Evolutionary conservation across 2,888 invertebrate species (phyloP).

Genomic region (Psylliodes chrysocephalus): DNA sequence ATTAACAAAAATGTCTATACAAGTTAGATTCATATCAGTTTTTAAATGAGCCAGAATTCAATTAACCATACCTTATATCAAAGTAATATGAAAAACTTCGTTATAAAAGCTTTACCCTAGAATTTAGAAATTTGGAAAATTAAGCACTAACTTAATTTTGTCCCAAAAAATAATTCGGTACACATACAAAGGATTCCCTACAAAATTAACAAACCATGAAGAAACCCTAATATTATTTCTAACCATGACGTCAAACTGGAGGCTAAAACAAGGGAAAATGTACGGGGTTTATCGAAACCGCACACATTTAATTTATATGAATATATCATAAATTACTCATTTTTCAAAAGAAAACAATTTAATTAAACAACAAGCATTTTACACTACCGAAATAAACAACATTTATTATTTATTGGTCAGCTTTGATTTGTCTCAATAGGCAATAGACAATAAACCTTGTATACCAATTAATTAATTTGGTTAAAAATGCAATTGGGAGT

Average conservation of each 20-base stretch:
- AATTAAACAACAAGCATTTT: too few relatives aligned
- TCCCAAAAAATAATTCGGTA: not conserved
- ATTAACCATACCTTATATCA: not conserved
- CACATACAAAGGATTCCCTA: not conserved
- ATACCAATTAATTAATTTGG: too few relatives aligned
- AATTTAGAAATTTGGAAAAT: not conserved
- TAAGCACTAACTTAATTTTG: not conserved
- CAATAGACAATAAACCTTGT: too few relatives aligned
- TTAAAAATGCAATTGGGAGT: too few relatives aligned
- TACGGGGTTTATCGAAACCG: not conserved
- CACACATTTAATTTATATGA: too few relatives aligned
- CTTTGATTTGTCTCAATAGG: too few relatives aligned
- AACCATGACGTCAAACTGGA: not conserved
- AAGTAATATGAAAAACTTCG: not conserved
- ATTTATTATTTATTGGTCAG: too few relatives aligned
- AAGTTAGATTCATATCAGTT: too few relatives aligned
- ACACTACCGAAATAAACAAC: too few relatives aligned
- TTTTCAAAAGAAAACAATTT: too few relatives aligned
- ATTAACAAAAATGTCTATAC: too few relatives aligned
- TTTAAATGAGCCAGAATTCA: not conserved
- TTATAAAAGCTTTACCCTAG: not conserved
- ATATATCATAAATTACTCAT: too few relatives aligned
- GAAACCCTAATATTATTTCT: not conserved
- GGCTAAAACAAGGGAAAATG: not conserved
- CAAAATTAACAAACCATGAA: not conserved